phyloP scores from a whole-genome alignment of 2,888 invertebrate species.

The Lottia gigantea region DNA sequence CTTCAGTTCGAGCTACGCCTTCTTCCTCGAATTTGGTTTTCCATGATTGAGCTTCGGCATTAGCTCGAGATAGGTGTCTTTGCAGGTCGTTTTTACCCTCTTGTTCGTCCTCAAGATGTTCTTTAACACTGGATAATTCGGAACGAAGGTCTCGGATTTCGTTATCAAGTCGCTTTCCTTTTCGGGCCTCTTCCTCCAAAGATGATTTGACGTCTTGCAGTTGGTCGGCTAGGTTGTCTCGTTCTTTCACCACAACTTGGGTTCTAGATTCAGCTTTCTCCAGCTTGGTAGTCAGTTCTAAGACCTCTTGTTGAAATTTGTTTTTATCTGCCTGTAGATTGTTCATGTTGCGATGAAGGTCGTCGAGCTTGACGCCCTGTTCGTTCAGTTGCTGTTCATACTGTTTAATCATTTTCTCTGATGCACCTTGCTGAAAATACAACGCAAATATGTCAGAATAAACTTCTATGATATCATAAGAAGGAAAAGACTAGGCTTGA shows the following conservation, averaged over 20 bases:
- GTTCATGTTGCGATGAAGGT: neutral
- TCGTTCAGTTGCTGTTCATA: neutral
- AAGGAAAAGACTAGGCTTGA: no score
- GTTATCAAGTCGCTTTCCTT: neutral
- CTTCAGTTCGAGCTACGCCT: neutral
- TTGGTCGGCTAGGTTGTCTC: neutral
- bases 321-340: neutral
- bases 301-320: neutral
- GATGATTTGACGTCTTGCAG: neutral
- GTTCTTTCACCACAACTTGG: neutral
- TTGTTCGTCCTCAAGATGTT: neutral
- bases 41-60: neutral
- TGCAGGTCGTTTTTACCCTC: neutral
- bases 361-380: neutral
- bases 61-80: neutral
- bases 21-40: conserved; percentile 1
- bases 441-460: no score
- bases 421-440: neutral
- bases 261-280: neutral
- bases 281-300: conserved; percentile 4
- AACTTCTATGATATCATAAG: no score
- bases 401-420: neutral
- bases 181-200: neutral
- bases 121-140: neutral
- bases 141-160: neutral